Base-by-base conservation (phyloP, 2,797 vertebrate genomes). In the Sardinella longiceps region DNA sequence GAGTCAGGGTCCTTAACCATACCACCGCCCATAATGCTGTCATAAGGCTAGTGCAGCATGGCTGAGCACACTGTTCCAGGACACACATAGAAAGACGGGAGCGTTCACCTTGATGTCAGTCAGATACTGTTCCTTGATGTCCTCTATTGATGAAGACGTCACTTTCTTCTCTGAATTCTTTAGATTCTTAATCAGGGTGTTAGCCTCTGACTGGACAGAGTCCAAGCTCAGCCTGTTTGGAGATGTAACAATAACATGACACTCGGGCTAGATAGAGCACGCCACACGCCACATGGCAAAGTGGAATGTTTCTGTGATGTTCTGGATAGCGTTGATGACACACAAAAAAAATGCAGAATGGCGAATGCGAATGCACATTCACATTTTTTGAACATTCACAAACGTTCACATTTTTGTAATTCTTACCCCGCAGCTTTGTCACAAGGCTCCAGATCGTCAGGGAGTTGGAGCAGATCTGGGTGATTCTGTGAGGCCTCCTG, bases 341-440 rank as follows among this genome's bases (percentile, higher is more conserved):
- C 48, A 51, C 4, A 45, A 45, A 48, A 48, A 10, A 48, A 48
- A 18, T 18, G 2, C 23, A 58, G 7, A 60, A n/a, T n/a, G 53
- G 53, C 53, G n/a, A n/a, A n/a, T 56, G 53, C 53, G n/a, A 51
- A 15, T 51, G 48, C 14, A 51, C 14, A 51, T 15, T 12, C 50
- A 66, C 25, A 66, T 45, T 45, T 45, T 45, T 45, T 2, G 43
- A 45, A 7, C 43, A 3, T 45, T 45, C 30, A 28, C 25, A 84
- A 6, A 81, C 30, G 70, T 30, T 70, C 18, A 10, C 48, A 33
- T 23, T 70, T 12, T 15, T 25, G 37, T 45, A 30, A 23, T 15
- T 80, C 93, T 88, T 95, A 98, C 97, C 96, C 96, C 58, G 97
- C 94, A 30, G 97, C 96, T 88, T 91, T 94, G 82, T 96, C 94